Evolutionary conservation across 2,888 invertebrate species (phyloP).

Genomic region (Macrosiphum euphorbiae): DNA sequence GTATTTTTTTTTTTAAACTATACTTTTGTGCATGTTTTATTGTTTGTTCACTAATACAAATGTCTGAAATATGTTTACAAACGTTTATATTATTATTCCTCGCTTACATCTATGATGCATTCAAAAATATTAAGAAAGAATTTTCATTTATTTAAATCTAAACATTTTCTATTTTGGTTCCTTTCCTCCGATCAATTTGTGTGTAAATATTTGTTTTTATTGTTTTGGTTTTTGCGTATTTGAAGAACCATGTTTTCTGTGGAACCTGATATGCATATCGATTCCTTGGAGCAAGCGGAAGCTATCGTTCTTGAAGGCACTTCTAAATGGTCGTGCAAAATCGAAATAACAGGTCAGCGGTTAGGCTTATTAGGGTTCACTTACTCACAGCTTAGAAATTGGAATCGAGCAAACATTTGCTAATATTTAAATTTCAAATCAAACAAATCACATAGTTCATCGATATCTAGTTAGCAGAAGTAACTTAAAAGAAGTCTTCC

Average conservation of each 20-base stretch:
- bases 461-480: slow-evolving; percentile 43
- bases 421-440: slow-evolving; percentile 39
- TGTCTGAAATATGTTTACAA: slow-evolving; percentile 31
- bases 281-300: slow-evolving; percentile 97
- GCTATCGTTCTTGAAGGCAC: slow-evolving; percentile 98
- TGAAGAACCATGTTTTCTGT: slow-evolving; percentile 96
- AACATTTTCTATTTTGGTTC: slow-evolving; percentile 61
- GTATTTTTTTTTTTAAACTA: slow-evolving; percentile 36
- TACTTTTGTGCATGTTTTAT: slow-evolving; percentile 48
- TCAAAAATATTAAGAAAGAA: slow-evolving; percentile 48
- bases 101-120: slow-evolving; percentile 43
- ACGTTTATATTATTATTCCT: slow-evolving; percentile 32
- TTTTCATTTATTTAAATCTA: slow-evolving; percentile 57
- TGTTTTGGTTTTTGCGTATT: slow-evolving; percentile 65
- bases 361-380: slow-evolving; percentile 69
- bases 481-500: slow-evolving; percentile 44
- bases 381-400: slow-evolving; percentile 52
- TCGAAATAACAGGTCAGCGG: slow-evolving; percentile 93
- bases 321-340: slow-evolving; percentile 99
- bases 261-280: slow-evolving; percentile 97
- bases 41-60: slow-evolving; percentile 13
- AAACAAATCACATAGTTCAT: slow-evolving; percentile 44
- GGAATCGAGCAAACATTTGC: slow-evolving; percentile 46
- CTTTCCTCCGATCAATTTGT: slow-evolving; percentile 66
- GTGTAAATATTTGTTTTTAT: slow-evolving; percentile 67